A percentile compares a stretch with the other conserved stretches of the same genome.
Conservation (phyloP, 2,888 invertebrate species). For the Drosophila niveifrons region DNA sequence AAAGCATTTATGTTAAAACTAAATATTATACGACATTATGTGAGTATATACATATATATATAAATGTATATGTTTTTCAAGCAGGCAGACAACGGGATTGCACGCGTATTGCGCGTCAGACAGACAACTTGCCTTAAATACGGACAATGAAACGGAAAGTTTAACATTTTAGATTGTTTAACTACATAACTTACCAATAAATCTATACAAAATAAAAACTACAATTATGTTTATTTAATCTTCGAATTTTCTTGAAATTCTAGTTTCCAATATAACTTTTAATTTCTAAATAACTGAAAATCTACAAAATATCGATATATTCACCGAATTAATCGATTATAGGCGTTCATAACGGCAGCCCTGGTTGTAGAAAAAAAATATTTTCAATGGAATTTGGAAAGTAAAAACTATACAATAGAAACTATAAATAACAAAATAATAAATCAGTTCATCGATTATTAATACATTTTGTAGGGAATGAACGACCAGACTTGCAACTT, state of each 20-base stretch:
- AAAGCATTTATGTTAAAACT: constrained; percentile 74
- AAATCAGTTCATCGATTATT: no score
- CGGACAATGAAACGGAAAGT: constrained; percentile 81
- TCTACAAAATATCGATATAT: neutral
- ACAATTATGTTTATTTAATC: neutral
- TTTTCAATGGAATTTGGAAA: no score
- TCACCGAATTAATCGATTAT: neutral
- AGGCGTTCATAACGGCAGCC: neutral
- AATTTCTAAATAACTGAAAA: neutral
- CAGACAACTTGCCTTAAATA: constrained; percentile 81
- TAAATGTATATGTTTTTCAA: constrained; percentile 48
- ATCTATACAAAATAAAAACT: constrained; percentile 42
- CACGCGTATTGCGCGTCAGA: constrained; percentile 41
- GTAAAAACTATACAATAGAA: no score
- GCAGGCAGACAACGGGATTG: constrained; percentile 52
- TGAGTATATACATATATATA: constrained; percentile 2
- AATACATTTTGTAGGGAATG: no score
- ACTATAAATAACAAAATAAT: no score
- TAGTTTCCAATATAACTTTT: neutral
- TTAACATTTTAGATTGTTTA: constrained; percentile 77
- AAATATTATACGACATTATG: constrained; percentile 7
- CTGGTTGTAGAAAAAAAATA: no score
- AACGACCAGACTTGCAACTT: neutral
- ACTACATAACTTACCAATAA: constrained; percentile 71
- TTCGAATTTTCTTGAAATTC: neutral